A percentile compares a stretch with the other conserved stretches of the same genome.
Conservation (phyloP, 2,888 invertebrate genomes). For the Eupithecia inturbata region DNA sequence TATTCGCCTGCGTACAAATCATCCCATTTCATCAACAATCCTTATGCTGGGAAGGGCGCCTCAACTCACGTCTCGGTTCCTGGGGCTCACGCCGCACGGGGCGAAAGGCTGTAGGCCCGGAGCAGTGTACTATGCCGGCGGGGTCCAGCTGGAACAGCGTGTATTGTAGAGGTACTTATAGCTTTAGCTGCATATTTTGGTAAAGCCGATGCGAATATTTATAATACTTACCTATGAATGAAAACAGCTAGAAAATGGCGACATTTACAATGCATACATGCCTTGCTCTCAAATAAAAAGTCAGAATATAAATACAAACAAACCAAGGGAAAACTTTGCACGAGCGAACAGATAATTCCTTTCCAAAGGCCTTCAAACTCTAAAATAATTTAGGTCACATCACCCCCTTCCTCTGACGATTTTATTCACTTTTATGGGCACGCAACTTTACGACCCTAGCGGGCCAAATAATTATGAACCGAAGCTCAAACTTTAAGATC, state of each 20-base stretch:
- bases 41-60: too few species aligned
- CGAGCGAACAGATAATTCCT: background rate
- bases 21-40: too few species aligned
- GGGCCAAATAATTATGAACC: constrained; percentile 24
- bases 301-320: background rate
- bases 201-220: too few species aligned
- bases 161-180: too few species aligned
- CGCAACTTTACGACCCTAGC: constrained; percentile 26
- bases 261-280: background rate
- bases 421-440: constrained; percentile 31
- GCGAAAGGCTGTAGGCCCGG: too few species aligned
- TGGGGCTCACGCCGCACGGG: too few species aligned
- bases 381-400: constrained; percentile 24
- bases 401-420: background rate
- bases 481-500: constrained; percentile 27
- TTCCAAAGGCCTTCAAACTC: background rate
- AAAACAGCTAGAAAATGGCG: background rate
- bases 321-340: background rate
- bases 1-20: too few species aligned
- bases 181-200: too few species aligned
- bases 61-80: too few species aligned
- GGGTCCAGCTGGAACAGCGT: too few species aligned
- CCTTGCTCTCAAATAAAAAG: background rate
- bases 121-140: too few species aligned
- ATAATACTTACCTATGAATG: background rate